Base-by-base conservation (phyloP, 1,140 invertebrate genomes). In the Listronotus bonariensis region DNA sequence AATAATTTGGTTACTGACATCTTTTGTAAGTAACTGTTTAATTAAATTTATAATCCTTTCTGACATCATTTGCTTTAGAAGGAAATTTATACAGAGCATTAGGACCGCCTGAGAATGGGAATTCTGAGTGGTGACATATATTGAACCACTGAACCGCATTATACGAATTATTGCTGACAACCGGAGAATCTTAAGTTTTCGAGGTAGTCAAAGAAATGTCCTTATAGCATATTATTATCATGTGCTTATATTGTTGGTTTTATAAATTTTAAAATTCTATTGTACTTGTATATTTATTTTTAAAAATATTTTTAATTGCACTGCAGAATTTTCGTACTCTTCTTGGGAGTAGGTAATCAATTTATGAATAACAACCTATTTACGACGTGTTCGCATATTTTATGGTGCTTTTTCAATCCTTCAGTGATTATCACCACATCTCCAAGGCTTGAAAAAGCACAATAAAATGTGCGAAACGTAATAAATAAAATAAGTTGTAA, bases 11-110 rank as follows among this genome's bases (percentile, higher is more conserved):
- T 56, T 56, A 56, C 38, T 56, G 54, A 36, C 26, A 40, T 26
- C 54, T 56, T 56, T 56, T 41, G 54, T 26, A 11, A 49, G 26
- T 18, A 17, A 14, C 18, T 43, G 54, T 34, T 56, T 56, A 56
- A 56, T 56, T 56, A 56, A 56, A 56, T 56, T 56, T 43, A 56
- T 56, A 56, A 56, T 56, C 54, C 54, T 56, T 56, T 56, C 26
- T 56, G 54, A 56, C 54, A 40, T 43, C 54, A 56, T 43, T 56
- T 56, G 54, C 40, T 43, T 42, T 40, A 41, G 38, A 26, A 56
- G 54, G 17, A 41, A 56, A 56, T 56, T 56, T 56, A 26, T 42
- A 56, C 41, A 36, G 34, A 36, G 34, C 11, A 36, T 36, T 36
- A 36, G 11, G 34, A 12, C 11, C 46, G 42, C n/a, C 6, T 45